Percentiles rank a stretch among this genome's conserved stretches.
phyloP scores from a whole-genome alignment of 2,797 vertebrate species.

The Borostomias antarcticus region DNA sequence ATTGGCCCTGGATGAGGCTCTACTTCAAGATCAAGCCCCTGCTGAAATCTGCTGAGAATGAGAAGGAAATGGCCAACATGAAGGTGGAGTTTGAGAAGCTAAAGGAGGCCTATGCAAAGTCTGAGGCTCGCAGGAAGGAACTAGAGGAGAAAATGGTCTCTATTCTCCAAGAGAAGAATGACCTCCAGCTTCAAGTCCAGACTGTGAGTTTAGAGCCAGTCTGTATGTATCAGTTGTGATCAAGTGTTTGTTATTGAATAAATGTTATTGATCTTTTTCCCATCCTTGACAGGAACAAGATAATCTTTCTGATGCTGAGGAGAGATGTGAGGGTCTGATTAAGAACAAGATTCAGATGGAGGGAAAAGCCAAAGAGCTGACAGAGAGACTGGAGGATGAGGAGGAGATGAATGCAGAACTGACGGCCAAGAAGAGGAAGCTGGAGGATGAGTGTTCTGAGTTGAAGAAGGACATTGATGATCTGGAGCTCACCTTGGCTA shows the following conservation, averaged over 20 bases:
- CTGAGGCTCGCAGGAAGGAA: conserved; percentile 77
- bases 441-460: conserved; percentile 87
- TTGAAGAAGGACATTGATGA: conserved; percentile 91
- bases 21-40: conserved; percentile 79
- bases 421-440: conserved; percentile 84
- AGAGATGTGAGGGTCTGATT: conserved; percentile 89
- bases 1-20: conserved; percentile 82
- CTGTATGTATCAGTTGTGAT: no score
- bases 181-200: conserved; percentile 79
- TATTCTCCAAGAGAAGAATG: conserved; percentile 80
- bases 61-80: conserved; percentile 83
- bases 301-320: conserved; percentile 82
- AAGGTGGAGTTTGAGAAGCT: conserved; percentile 87
- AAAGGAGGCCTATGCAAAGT: conserved; percentile 81
- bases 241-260: no score
- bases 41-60: conserved; percentile 73
- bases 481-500: conserved; percentile 84
- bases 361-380: conserved; percentile 87
- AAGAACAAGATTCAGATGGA: conserved; percentile 92
- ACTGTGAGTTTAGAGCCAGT: conserved; percentile 58
- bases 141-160: conserved; percentile 81
- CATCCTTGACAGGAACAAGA: conserved; percentile 78
- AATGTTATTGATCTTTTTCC: no score
- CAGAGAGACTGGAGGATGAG: conserved; percentile 75
- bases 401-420: conserved; percentile 85